Evolutionary conservation across 2,113 vertebrate species (phyloP), one percentile per base, ranked within the genome.

Genomic region (Egretta garzetta): DNA sequence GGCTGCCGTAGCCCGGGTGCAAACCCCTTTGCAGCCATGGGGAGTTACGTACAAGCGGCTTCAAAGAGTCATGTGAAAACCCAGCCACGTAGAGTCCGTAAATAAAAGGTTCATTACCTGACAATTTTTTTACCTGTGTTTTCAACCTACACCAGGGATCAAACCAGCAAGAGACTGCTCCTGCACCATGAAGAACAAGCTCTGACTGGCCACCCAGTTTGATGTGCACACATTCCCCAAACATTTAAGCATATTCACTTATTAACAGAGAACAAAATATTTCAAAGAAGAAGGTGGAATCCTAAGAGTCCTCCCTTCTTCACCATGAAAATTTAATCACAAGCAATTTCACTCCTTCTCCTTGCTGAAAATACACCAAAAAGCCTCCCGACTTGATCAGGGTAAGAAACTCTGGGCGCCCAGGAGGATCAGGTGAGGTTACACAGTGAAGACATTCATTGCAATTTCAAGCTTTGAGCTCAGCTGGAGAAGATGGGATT

Each of bases 271-370:
- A 97, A 96, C 91, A 88, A 93, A 90, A 79, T 93, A 87, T 96
- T 96, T 93, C 89, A 96, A 91, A 95, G 92, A 52, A 67, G 87
- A 64, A 76, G 85, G 87, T 80, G 68, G 72, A 96, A 96, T 96
- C 89, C 89, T 93, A 92, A 71, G 80, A 97, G 83, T 62, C 68
- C 73, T 93, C 66, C 41, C 86, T 95, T 93, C 95, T 79, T 79
- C 86, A 39, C 80, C 83, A 95, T 94, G 83, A 95, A 95, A 96
- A 96, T 85, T 95, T 96, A 96, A 96, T 96, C 96, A 95, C 80
- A 97, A 86, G 92, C 94, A 88, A 92, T 91, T 96, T 96, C 59
- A 60, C n/a, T 96, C 71, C 80, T 94, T 75, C 91, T 91, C 88
- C 91, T 73, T 90, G 86, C 71, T 86, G 91, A 72, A 95, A 95